phyloP scores from a whole-genome alignment of 2,113 vertebrate species.

The Nothobranchius furzeri region DNA sequence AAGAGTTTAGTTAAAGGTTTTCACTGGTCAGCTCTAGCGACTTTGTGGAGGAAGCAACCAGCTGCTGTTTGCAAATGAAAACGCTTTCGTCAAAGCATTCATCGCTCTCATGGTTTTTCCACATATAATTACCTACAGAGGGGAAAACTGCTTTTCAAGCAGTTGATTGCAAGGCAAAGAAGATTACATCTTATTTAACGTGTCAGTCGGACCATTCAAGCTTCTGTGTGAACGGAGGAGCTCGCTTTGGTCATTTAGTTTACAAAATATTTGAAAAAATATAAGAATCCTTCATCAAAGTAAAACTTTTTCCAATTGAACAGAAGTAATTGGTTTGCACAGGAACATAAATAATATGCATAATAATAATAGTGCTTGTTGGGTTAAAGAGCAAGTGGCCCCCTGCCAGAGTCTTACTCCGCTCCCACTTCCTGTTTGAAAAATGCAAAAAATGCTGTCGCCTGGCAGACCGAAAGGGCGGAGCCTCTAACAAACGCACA shows the following conservation, averaged over 20 bases:
- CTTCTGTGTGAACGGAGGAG: neutral
- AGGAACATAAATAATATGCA: no score
- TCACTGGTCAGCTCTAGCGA: neutral
- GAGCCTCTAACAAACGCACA: no score
- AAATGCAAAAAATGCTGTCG: no score
- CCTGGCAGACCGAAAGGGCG: no score
- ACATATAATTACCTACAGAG: slow-evolving; percentile 9
- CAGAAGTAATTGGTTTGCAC: no score
- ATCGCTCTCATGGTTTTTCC: neutral
- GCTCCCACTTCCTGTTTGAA: no score
- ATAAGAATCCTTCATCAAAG: neutral
- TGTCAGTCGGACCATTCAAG: slow-evolving; percentile 14
- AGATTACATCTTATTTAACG: slow-evolving; percentile 21
- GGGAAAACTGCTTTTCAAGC: neutral
- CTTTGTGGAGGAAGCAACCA: slow-evolving; percentile 6
- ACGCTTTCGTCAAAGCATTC: neutral
- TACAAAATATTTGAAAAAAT: neutral
- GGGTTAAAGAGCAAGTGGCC: no score
- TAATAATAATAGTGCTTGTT: no score
- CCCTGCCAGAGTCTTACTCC: no score
- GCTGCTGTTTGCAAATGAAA: slow-evolving; percentile 1
- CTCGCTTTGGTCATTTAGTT: neutral
- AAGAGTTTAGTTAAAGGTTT: slow-evolving; percentile 8
- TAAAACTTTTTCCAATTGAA: neutral
- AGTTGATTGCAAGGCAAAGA: slow-evolving; percentile 17